Conservation (phyloP, 2,113 vertebrate species). For the Emberiza fucata region DNA sequence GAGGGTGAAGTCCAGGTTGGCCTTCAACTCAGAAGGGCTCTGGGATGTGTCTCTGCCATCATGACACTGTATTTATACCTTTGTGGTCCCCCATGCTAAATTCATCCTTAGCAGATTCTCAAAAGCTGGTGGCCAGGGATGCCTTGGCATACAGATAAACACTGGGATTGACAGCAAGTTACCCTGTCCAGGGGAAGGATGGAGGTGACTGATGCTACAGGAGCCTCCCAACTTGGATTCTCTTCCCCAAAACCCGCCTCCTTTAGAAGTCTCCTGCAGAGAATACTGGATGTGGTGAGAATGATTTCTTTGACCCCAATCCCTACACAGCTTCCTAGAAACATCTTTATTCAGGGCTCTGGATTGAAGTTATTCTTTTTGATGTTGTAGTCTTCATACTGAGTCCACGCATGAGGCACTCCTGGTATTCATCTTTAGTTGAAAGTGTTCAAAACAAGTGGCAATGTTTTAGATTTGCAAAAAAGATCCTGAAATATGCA, state of each 20-base stretch:
- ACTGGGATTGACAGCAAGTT: neutral
- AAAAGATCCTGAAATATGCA: neutral
- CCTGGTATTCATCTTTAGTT: neutral
- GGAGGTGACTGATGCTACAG: neutral
- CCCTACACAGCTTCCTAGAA: neutral
- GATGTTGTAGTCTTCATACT: neutral
- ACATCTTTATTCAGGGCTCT: neutral
- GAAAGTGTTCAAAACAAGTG: neutral
- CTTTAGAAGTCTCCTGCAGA: neutral
- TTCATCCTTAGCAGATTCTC: neutral
- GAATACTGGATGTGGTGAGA: neutral
- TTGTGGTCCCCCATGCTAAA: fast-evolving
- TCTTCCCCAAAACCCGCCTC: neutral
- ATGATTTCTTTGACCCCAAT: neutral
- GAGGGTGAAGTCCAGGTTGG: neutral
- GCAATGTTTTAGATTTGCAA: neutral
- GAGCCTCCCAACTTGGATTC: neutral
- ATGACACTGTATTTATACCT: neutral
- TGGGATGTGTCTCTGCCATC: neutral
- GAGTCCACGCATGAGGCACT: neutral
- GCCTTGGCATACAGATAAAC: neutral
- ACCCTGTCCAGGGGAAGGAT: neutral
- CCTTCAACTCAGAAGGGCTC: neutral
- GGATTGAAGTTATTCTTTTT: neutral
- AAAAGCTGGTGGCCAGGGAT: neutral